These are phyloP conservation scores for Polyergus mexicanus DNA, from an alignment of 1,140 invertebrate species.

Conservation along the genomic window DNA sequence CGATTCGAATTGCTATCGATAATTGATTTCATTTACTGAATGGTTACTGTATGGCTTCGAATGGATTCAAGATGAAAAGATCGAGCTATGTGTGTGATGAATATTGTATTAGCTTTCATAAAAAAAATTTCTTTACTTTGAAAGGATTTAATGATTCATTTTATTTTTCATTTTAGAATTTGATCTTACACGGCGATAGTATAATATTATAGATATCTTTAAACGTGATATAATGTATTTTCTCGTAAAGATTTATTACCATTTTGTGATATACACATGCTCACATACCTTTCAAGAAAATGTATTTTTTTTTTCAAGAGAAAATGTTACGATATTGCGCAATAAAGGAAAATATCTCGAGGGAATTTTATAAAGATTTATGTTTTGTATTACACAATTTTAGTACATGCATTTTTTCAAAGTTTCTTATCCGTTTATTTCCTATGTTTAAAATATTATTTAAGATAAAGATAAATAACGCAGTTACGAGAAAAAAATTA, in stretches of 20 bases:
- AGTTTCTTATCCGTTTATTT: background rate
- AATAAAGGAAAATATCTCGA: background rate
- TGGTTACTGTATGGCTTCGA: constrained; percentile 17
- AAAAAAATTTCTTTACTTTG: constrained; percentile 5
- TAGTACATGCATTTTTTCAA: background rate
- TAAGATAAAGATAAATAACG: background rate
- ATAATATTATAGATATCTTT: background rate
- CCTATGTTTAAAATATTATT: background rate
- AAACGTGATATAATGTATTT: background rate
- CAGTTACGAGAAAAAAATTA: background rate
- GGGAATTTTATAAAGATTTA: background rate
- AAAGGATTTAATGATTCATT: background rate
- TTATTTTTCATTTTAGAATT: constrained; percentile 3
- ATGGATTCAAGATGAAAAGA: background rate
- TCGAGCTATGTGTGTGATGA: background rate
- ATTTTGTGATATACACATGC: background rate
- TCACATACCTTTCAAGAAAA: background rate
- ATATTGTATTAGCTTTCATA: background rate
- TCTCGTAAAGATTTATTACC: background rate
- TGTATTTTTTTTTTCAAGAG: background rate
- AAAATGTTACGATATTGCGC: background rate
- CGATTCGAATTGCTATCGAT: too few relatives aligned
- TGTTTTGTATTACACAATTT: constrained; percentile 4
- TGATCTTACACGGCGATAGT: background rate
- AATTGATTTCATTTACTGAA: constrained; percentile 28